Conservation (phyloP, 30 jellyfish, hydroid and myxozoan genomes). For the Hydractinia symbiolongicarpus region DNA sequence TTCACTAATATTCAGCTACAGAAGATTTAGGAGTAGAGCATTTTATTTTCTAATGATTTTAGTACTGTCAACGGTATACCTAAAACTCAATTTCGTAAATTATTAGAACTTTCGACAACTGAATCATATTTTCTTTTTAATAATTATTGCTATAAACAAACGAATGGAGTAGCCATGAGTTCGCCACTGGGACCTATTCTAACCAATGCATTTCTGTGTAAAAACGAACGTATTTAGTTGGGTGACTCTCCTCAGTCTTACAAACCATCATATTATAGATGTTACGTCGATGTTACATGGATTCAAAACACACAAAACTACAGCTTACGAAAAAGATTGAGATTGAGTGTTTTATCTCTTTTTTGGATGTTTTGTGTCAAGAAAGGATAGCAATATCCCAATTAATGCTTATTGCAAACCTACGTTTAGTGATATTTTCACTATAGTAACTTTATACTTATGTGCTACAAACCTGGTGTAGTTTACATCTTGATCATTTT, state of each 20-base stretch:
- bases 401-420: too few relatives aligned
- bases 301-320: too few relatives aligned
- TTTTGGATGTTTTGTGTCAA: too few relatives aligned
- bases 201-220: neutral
- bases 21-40: neutral
- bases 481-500: neutral
- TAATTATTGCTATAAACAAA: neutral
- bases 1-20: neutral
- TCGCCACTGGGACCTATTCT: slow-evolving; percentile 38
- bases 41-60: neutral
- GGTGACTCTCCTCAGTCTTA: neutral
- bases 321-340: too few relatives aligned
- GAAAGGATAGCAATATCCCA: too few relatives aligned
- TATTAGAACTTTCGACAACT: neutral
- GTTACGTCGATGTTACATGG: neutral
- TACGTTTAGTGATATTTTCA: too few relatives aligned
- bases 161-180: slow-evolving; percentile 29
- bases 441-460: too few relatives aligned
- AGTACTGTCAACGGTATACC: too few relatives aligned
- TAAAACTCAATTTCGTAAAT: too few relatives aligned
- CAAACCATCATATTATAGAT: neutral
- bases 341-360: too few relatives aligned
- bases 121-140: slow-evolving; percentile 14
- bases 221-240: neutral
- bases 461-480: too few relatives aligned